Base-by-base conservation (phyloP, 1,140 invertebrate species). In the Eumaeus atala region DNA sequence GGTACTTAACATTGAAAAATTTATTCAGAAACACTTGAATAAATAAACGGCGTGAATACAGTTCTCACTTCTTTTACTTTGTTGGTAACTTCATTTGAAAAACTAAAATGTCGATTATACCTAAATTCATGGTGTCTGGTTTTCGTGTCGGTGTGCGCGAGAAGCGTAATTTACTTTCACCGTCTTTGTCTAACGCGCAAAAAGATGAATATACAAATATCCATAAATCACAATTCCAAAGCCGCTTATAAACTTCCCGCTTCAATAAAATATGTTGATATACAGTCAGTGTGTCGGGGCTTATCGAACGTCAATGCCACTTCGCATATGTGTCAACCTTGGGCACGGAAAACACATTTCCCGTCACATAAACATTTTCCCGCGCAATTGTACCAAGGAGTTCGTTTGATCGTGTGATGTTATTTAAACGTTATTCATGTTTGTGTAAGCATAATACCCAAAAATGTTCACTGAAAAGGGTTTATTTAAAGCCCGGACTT, bases 191-290 rank as follows among this genome's bases (percentile, higher is more conserved):
- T n/a, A n/a, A n/a, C n/a, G n/a, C n/a, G n/a, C n/a, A n/a, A n/a
- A n/a, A n/a, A n/a, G 38, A 7, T 3, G 16, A 16, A 40, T n/a
- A 44, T 16, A 44, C 40, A 44, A 44, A 44, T 12, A 40, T 40
- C n/a, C 38, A 40, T 40, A 40, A 40, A 40, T 44, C 40, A 44
- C 14, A 44, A 44, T 17, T 42, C 40, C 40, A 44, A 44, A 44
- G 40, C 40, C 40, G 40, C 40, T 44, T 44, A 44, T 14, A 9
- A 44, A 18, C 8, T 44, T 44, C 40, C 40, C 40, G 7, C 40
- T 16, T 7, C 40, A 17, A 44, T 44, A 44, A 44, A 44, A 44
- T 16, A 9, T 4, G 7, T 44, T 44, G 16, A 44, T 44, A 44
- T 44, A 28, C 21, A 16, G 38, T 40, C 14, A 16, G 40, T 44